phyloP scores from a whole-genome alignment of 2,888 invertebrate genomes.

The Trichogramma dendrolimi region DNA sequence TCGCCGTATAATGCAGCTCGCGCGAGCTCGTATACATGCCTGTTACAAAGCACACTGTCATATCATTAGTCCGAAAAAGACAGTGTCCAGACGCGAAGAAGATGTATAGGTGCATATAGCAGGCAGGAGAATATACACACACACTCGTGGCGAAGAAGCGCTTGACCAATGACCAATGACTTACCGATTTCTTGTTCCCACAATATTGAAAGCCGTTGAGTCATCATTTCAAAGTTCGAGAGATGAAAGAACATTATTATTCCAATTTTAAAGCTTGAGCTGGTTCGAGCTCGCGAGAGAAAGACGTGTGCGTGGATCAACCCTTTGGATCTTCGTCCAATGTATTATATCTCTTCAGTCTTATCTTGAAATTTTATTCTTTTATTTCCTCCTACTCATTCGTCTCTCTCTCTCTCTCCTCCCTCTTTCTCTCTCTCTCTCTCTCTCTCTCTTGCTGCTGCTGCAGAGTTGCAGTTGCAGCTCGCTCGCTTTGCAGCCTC shows the following conservation, averaged over 20 bases:
- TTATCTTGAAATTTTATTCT: constrained; percentile 28
- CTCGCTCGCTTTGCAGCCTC: constrained; percentile 21
- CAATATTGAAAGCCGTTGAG: constrained; percentile 51
- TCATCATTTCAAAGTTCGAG: constrained; percentile 48
- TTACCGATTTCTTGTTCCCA: constrained; percentile 47
- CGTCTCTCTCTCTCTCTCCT: constrained; percentile 23
- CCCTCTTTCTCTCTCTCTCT: constrained; percentile 15
- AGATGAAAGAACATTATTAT: constrained; percentile 51
- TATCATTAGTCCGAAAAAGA: constrained; percentile 30
- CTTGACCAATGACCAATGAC: constrained; percentile 33
- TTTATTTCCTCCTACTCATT: constrained; percentile 18
- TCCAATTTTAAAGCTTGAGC: constrained; percentile 50
- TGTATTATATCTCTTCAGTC: constrained; percentile 23
- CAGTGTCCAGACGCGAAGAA: constrained; percentile 11
- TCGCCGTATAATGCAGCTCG: neutral
- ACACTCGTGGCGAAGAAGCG: constrained; percentile 27
- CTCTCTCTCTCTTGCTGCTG: constrained; percentile 10
- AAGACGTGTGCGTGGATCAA: constrained; percentile 14
- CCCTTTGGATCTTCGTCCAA: constrained; percentile 24
- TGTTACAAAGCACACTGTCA: constrained; percentile 12
- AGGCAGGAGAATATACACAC: constrained; percentile 19
- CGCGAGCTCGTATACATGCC: neutral
- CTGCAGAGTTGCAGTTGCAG: constrained; percentile 20
- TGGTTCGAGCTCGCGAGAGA: constrained; percentile 12
- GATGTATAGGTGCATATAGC: constrained; percentile 7